phyloP scores from a whole-genome alignment of 2,888 invertebrate species.

The Rhopalosiphum nymphaeae region DNA sequence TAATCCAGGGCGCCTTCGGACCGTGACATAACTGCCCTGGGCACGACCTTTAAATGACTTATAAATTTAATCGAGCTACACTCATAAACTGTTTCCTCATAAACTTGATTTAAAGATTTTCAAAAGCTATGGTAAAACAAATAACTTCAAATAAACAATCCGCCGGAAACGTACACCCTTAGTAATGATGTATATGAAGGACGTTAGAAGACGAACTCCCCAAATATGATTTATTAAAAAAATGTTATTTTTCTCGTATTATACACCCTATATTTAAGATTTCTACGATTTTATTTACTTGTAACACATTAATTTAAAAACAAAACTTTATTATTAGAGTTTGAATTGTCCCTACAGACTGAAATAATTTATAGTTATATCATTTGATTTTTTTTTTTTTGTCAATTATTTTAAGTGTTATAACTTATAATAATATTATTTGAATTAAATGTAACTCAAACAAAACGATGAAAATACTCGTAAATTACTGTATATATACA shows the following conservation, averaged over 20 bases:
- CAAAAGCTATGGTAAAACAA: conserved; percentile 59
- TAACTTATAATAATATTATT: neutral
- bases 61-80: conserved; percentile 58
- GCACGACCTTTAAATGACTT: conserved; percentile 61
- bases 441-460: neutral
- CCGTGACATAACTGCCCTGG: conserved; percentile 57
- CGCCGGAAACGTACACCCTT: conserved; percentile 54
- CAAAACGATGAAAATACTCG: neutral
- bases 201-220: conserved; percentile 45
- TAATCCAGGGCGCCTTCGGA: conserved; percentile 56
- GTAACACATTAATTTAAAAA: conserved; percentile 57
- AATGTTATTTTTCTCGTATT: conserved; percentile 39
- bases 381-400: neutral
- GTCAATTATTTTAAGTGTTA: conserved; percentile 38
- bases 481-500: neutral
- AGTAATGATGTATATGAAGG: conserved; percentile 36
- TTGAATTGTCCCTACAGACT: neutral
- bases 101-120: conserved; percentile 64
- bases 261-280: conserved; percentile 39
- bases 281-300: conserved; percentile 27
- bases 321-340: conserved; percentile 27
- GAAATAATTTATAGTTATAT: neutral
- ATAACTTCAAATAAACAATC: conserved; percentile 63
- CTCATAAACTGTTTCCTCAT: conserved; percentile 61
- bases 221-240: conserved; percentile 60